Conservation (phyloP, 2,797 vertebrate species). For the Artibeus lituratus region DNA sequence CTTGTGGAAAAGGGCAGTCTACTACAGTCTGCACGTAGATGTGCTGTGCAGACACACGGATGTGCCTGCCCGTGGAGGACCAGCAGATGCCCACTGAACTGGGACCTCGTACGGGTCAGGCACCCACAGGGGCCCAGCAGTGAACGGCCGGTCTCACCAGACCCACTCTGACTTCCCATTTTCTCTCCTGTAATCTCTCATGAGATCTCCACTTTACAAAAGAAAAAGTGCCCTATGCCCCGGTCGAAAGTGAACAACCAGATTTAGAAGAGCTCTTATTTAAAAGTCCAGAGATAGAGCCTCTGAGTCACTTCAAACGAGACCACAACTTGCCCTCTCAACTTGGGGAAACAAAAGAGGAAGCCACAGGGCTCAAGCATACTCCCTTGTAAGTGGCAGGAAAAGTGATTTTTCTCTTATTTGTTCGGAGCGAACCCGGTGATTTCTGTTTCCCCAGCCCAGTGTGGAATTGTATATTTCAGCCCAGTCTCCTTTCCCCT, state of each 20-base stretch:
- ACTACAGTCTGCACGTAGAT: neutral
- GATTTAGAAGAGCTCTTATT: neutral
- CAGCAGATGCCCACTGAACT: too few species aligned
- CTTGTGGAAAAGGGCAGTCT: neutral
- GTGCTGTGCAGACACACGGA: neutral
- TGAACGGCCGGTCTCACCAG: neutral
- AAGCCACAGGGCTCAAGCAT: neutral
- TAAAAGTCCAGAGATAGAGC: neutral
- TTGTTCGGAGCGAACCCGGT: neutral
- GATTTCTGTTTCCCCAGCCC: neutral
- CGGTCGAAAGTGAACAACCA: neutral
- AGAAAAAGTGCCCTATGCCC: neutral
- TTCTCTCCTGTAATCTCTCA: neutral
- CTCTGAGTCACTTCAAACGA: neutral
- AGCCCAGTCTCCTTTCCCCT: neutral
- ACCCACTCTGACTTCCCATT: neutral
- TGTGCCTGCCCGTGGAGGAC: neutral
- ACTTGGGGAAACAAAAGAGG: neutral
- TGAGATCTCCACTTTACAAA: neutral
- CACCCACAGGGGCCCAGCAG: neutral
- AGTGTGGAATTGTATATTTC: neutral
- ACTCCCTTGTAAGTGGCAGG: neutral
- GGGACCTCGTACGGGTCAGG: neutral
- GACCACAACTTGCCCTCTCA: neutral
- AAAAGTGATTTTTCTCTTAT: neutral